Evolutionary conservation across 2,113 vertebrate genomes (phyloP).

Genomic region (Cyprinodon tularosa): DNA sequence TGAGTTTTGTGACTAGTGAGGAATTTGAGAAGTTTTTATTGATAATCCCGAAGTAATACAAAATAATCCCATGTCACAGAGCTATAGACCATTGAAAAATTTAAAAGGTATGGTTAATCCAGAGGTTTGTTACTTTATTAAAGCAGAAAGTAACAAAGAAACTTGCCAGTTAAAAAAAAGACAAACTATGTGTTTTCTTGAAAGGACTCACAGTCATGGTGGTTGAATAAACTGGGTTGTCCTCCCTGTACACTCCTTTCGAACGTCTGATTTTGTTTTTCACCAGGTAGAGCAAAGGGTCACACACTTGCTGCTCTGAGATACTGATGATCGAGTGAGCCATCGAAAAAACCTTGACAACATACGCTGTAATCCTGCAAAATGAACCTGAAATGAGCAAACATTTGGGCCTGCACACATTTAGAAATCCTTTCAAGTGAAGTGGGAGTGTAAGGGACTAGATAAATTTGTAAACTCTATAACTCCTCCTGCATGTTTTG

Average conservation of each 20-base stretch:
- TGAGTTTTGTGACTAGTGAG: no score
- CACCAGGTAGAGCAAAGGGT: constrained; percentile 86
- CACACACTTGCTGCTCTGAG: constrained; percentile 80
- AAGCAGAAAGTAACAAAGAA: neutral
- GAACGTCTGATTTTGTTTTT: constrained; percentile 76
- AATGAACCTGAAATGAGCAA: neutral
- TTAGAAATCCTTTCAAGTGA: no score
- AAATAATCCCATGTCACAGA: no score
- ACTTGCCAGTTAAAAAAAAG: neutral
- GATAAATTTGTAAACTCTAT: neutral
- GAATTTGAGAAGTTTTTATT: no score
- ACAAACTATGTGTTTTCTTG: neutral
- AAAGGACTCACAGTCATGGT: constrained; percentile 73
- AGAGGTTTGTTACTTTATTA: neutral
- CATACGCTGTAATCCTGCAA: constrained; percentile 90
- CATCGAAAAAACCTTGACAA: constrained; percentile 92
- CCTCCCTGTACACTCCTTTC: constrained; percentile 80
- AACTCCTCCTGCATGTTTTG: no score
- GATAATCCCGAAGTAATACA: no score
- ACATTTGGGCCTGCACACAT: neutral
- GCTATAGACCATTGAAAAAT: no score
- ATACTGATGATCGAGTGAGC: constrained; percentile 74
- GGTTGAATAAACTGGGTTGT: constrained; percentile 79
- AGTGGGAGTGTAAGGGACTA: neutral
- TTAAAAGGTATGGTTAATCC: no score